Evolutionary conservation across 2,797 vertebrate genomes (phyloP).

Genomic region (Leuciscus waleckii): DNA sequence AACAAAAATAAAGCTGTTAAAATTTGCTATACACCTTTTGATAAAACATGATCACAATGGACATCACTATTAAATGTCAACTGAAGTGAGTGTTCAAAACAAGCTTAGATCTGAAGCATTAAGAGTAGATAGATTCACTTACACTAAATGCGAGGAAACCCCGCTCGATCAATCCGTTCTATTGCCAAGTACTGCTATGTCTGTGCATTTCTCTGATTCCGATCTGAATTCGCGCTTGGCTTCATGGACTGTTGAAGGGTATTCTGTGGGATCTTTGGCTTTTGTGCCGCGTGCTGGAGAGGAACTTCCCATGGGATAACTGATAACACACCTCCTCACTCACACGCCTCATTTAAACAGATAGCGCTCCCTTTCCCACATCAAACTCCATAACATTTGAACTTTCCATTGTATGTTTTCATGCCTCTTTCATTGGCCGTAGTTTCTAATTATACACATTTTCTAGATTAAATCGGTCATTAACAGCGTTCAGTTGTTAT

Average conservation of each 20-base stretch:
- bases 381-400: slow-evolving; percentile 14
- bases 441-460: background rate
- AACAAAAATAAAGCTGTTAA: background rate
- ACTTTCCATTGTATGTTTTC: background rate
- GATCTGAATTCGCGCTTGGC: background rate
- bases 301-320: slow-evolving; percentile 46
- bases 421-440: background rate
- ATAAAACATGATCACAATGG: background rate
- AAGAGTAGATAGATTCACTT: background rate
- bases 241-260: background rate
- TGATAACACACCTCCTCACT: slow-evolving; percentile 27
- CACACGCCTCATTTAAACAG: slow-evolving; percentile 40
- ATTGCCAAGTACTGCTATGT: no score
- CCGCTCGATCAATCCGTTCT: background rate
- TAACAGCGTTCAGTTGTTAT: background rate
- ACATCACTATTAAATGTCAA: background rate
- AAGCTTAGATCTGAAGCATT: background rate
- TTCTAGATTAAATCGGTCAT: background rate
- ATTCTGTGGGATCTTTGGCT: slow-evolving; percentile 19
- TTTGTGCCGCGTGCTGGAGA: background rate
- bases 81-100: background rate
- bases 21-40: background rate
- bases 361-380: slow-evolving; percentile 11
- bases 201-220: slow-evolving; percentile 24
- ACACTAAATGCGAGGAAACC: slow-evolving; percentile 14